Conservation (phyloP, 2,113 vertebrate species). For the Meles meles region DNA sequence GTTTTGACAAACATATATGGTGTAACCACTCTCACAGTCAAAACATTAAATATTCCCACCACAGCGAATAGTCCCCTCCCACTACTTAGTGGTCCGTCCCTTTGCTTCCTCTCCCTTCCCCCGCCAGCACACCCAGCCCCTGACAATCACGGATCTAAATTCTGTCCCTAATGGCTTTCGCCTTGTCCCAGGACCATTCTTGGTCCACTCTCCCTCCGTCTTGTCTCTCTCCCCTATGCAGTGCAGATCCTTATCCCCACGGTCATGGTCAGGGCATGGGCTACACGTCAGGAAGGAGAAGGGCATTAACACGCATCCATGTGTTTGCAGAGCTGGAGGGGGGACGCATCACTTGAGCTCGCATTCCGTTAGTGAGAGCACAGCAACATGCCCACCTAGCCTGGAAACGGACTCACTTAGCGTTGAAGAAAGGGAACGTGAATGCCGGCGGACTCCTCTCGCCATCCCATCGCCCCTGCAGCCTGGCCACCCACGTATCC, state of each 20-base stretch:
- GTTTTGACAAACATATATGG: background rate
- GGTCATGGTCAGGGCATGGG: background rate
- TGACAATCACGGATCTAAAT: background rate
- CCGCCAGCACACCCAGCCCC: background rate
- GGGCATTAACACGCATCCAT: background rate
- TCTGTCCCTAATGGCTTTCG: background rate
- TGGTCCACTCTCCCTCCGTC: background rate
- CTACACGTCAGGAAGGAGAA: background rate
- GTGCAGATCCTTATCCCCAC: background rate
- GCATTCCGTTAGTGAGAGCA: background rate
- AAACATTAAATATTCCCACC: background rate
- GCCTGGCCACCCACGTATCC: background rate
- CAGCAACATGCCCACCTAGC: background rate
- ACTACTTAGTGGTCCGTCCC: background rate
- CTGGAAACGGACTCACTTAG: background rate
- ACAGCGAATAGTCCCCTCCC: background rate
- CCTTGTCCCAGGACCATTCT: background rate
- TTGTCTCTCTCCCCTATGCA: background rate
- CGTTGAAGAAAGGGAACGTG: background rate
- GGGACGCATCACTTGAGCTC: background rate
- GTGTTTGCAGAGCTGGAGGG: background rate
- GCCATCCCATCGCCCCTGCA: accelerated
- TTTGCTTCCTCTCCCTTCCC: accelerated
- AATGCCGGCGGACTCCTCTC: background rate
- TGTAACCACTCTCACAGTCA: background rate